A percentile compares a stretch with the other conserved stretches of the same genome.
Conservation (phyloP, 2,888 invertebrate species). For the Drosophila incognita region DNA sequence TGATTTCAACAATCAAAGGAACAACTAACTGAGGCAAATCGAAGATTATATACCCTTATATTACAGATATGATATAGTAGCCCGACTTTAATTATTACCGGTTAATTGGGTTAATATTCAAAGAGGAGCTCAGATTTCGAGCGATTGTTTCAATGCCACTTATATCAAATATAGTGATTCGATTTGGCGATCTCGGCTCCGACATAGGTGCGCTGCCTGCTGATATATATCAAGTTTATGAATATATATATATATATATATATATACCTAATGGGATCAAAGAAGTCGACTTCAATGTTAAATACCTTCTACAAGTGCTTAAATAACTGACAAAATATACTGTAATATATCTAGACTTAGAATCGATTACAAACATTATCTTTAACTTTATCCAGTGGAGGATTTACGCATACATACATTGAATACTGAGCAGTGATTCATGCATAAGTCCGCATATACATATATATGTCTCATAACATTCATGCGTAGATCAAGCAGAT, state of each 20-base stretch:
- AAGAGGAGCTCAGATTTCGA: not conserved
- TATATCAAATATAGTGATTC: not conserved
- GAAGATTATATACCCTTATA: not conserved
- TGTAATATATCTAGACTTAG: not conserved
- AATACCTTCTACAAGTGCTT: not conserved
- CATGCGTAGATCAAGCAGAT: not conserved
- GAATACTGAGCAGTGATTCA: not conserved
- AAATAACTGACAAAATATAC: not conserved
- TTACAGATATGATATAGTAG: not conserved
- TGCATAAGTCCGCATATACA: too few relatives aligned
- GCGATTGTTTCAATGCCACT: not conserved
- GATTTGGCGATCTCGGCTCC: not conserved
- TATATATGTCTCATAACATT: not conserved
- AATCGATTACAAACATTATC: not conserved
- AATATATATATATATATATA: not conserved
- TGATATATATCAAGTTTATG: not conserved
- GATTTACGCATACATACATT: not conserved
- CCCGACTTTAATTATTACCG: not conserved
- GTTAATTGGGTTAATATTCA: too few relatives aligned
- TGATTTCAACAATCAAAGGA: not conserved
- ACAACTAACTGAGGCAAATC: not conserved
- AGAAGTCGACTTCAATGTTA: not conserved
- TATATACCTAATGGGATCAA: not conserved
- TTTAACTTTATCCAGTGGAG: not conserved
- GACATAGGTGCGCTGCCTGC: not conserved